A percentile compares a stretch with the other conserved stretches of the same genome.
These are phyloP conservation scores for Trachops cirrhosus DNA, from an alignment of 2,797 vertebrate genomes.

Conservation along the genomic window DNA sequence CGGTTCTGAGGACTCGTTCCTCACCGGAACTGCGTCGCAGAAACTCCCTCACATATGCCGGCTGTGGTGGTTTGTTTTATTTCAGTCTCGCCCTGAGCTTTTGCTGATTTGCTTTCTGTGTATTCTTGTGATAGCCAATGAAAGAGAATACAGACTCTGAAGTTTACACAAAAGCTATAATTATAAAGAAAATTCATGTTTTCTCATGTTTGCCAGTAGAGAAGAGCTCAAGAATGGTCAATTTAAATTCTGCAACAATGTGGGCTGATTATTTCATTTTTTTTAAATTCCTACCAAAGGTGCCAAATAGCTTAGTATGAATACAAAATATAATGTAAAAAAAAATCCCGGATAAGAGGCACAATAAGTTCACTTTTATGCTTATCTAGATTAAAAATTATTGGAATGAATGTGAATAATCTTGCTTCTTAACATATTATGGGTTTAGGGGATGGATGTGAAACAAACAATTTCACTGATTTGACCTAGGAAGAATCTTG, in stretches of 20 bases:
- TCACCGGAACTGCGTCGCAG: not conserved
- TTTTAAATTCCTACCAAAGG: not conserved
- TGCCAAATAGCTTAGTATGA: not conserved
- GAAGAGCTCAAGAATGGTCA: not conserved
- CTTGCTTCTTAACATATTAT: not conserved
- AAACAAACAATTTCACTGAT: not conserved
- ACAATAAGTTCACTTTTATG: not conserved
- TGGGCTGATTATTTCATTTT: not conserved
- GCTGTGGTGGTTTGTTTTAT: not conserved
- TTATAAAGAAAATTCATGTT: not conserved
- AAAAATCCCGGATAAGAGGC: not conserved
- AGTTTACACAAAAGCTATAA: accelerated
- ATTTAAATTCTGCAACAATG: not conserved
- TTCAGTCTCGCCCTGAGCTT: not conserved
- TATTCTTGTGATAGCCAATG: not conserved
- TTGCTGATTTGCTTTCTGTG: not conserved
- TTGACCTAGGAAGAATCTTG: not conserved
- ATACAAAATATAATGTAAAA: not conserved
- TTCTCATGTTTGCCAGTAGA: not conserved
- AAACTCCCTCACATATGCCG: not conserved
- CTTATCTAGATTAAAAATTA: not conserved
- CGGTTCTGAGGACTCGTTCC: not conserved
- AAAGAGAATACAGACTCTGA: not conserved
- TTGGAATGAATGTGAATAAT: not conserved
- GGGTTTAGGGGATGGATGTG: not conserved